Base-by-base conservation (phyloP, 2,113 vertebrate genomes). In the Otis tarda region DNA sequence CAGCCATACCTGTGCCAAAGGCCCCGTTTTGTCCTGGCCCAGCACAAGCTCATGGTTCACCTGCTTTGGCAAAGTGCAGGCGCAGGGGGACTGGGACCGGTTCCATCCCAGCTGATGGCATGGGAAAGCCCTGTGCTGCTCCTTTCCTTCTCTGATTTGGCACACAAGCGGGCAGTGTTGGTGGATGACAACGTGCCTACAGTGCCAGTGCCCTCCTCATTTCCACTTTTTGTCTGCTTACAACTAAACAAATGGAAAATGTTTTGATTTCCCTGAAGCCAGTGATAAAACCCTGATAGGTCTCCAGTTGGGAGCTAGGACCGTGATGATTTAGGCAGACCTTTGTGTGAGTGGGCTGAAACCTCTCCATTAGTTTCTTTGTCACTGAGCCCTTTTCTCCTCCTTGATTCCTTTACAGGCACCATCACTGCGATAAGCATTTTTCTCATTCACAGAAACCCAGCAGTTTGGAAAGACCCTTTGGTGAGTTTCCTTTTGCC, bases 381-480 rank as follows among this genome's bases (percentile, higher is more conserved):
- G 53, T 69, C 61, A 65, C 28, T 82, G 73, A 96, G 35, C 27
- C 24, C 39, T 85, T 81, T 57, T 65, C 69, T 94, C 43, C 31
- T 61, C n/a, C 30, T 78, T 9, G 0, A 49, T 81, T 89, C 43
- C 69, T 89, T 92, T 76, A 47, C 95, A 97, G 97, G 97, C 56
- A 47, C 11, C 0, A 0, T 69, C 1, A 1, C 33, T 4, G 91
- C 59, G 1, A 7, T 97, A 64, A 96, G 94, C 79, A 94, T 97
- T 71, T 97, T 96, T 69, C 57, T 89, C 55, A 95, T 97, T 59
- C 97, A 97, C 88, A 96, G 97, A 83, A 97, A 95, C 37, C 87
- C 95, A 14, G 7, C 8, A 4, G 24, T 97, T 24, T 97, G 97
- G 97, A 96, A 97, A 53, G 93, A 97, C 57, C 97, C 97, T 67